These are phyloP conservation scores for Salvator merianae DNA, from an alignment of 2,113 vertebrate genomes.

Conservation along the genomic window DNA sequence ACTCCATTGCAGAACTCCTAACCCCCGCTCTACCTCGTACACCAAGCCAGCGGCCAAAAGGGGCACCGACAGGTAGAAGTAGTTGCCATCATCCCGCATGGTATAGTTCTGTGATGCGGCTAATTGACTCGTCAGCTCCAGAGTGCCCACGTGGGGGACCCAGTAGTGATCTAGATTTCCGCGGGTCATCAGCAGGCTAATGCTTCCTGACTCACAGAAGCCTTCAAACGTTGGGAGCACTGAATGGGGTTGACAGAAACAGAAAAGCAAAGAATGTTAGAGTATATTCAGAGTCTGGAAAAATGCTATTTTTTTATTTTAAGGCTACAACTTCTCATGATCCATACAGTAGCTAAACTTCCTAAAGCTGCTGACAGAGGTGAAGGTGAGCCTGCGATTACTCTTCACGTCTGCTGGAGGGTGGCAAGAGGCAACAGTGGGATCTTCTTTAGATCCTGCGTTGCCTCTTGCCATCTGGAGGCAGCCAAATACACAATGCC, in stretches of 20 bases:
- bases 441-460: no score
- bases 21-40: constrained; percentile 28
- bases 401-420: no score
- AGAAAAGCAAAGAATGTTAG: background rate
- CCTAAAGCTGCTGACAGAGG: no score
- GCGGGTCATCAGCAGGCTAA: background rate
- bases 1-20: no score
- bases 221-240: constrained; percentile 3
- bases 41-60: constrained; percentile 31
- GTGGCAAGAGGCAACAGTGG: no score
- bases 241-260: background rate
- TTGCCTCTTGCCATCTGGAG: no score
- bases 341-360: no score
- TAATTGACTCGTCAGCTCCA: background rate
- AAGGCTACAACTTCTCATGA: no score
- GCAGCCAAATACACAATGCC: no score
- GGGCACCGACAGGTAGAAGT: constrained; percentile 10
- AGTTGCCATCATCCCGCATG: background rate
- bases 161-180: constrained; percentile 42
- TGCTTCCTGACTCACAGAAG: background rate
- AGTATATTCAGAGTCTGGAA: background rate
- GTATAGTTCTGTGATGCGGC: constrained; percentile 17
- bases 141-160: constrained; percentile 21
- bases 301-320: no score
- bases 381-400: no score